Percentiles rank a stretch among this genome's conserved stretches.
Evolutionary conservation across 2,113 vertebrate genomes (phyloP).

Genomic region (Thinocorus orbignyianus): DNA sequence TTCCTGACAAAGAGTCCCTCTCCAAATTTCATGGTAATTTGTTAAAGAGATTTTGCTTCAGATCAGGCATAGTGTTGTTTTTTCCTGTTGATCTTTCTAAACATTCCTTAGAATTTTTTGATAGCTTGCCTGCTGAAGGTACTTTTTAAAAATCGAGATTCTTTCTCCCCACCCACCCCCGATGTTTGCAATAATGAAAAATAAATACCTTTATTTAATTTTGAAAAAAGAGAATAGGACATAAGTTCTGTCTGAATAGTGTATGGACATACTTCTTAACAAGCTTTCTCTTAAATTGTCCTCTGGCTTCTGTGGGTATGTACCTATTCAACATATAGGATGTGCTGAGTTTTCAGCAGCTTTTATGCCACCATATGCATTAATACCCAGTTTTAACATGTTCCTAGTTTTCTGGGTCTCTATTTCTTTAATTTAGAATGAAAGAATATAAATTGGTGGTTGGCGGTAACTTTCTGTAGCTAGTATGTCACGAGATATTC

Average conservation of each 20-base stretch:
- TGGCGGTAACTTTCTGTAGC: neutral
- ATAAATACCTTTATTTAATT: neutral
- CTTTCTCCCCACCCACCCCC: rapidly evolving
- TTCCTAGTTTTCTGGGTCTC: neutral
- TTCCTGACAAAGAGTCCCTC: too few species aligned
- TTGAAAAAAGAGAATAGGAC: neutral
- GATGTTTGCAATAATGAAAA: neutral
- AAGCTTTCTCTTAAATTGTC: neutral
- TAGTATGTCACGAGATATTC: neutral
- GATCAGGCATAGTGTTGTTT: neutral
- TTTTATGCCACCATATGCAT: neutral
- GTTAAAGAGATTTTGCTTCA: neutral
- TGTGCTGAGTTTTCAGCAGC: neutral
- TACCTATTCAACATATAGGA: rapidly evolving
- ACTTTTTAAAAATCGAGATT: neutral
- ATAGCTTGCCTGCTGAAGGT: neutral
- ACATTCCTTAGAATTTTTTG: neutral
- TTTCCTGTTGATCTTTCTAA: neutral
- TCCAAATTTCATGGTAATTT: neutral
- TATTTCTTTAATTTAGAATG: neutral
- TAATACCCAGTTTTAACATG: neutral
- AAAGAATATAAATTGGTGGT: neutral
- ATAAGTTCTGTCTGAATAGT: neutral
- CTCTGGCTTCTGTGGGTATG: neutral
- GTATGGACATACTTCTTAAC: neutral